These are phyloP conservation scores for Rotaria sp. DNA, from an alignment of 2,888 invertebrate species.

Conservation along the genomic window DNA sequence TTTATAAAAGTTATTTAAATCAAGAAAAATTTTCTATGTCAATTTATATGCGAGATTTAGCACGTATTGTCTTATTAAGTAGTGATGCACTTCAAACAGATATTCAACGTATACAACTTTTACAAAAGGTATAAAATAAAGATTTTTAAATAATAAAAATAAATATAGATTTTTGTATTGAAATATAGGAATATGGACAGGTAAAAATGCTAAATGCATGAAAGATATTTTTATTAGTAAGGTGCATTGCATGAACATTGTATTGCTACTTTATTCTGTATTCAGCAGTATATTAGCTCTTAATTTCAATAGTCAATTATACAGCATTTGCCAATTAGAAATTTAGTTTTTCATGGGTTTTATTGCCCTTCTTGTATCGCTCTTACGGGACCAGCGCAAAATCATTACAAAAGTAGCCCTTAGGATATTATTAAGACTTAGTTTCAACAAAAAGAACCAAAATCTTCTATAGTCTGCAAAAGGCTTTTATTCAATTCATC, in stretches of 20 bases:
- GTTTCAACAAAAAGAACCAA: no score
- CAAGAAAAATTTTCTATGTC: constrained; percentile 61
- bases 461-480: no score
- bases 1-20: constrained; percentile 68
- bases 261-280: background rate
- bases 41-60: constrained; percentile 64
- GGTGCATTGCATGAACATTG: background rate
- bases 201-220: background rate
- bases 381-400: no score
- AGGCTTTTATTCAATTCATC: no score
- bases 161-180: background rate
- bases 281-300: background rate
- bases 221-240: background rate
- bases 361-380: no score
- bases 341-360: no score
- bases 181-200: background rate
- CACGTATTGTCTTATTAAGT: constrained; percentile 64
- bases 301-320: background rate
- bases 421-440: no score
- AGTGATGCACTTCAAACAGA: constrained; percentile 69
- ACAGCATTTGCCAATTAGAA: no score
- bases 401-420: no score
- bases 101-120: constrained; percentile 61
- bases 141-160: background rate
- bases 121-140: constrained; percentile 59